phyloP scores from a whole-genome alignment of 2,113 vertebrate genomes.

The Megalops atlanticus region DNA sequence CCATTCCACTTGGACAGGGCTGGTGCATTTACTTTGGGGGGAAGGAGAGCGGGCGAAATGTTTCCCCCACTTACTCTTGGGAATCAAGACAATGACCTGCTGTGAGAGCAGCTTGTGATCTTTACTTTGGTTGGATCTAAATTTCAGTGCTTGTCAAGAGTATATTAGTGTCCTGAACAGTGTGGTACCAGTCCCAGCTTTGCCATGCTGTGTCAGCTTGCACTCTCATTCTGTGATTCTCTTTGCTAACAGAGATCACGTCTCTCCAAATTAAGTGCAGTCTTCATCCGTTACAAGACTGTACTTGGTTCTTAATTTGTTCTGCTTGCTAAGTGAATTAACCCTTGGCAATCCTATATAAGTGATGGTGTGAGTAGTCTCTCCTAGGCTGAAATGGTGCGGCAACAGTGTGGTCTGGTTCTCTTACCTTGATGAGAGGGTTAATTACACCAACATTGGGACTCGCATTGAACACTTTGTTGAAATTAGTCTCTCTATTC shows the following conservation, averaged over 20 bases:
- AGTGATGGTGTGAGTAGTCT: constrained; percentile 12
- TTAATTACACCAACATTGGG: constrained; percentile 98
- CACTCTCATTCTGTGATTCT: background rate
- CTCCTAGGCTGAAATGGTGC: constrained; percentile 22
- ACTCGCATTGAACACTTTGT: constrained; percentile 97
- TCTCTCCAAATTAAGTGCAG: background rate
- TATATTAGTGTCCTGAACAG: background rate
- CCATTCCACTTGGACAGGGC: constrained; percentile 42
- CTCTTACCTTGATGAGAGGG: constrained; percentile 93
- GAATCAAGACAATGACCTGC: background rate
- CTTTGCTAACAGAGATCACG: constrained; percentile 1
- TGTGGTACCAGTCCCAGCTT: background rate
- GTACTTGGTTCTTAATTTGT: background rate
- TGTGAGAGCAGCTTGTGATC: background rate
- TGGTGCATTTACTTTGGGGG: constrained; percentile 19
- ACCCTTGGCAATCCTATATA: background rate
- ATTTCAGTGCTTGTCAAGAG: background rate
- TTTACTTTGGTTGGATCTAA: background rate
- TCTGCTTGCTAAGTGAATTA: background rate
- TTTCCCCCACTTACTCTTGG: background rate
- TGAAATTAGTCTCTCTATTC: constrained; percentile 99
- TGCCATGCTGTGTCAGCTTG: background rate
- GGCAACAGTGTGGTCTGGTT: background rate
- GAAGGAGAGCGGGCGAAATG: constrained; percentile 15
- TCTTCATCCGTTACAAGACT: background rate